These are phyloP conservation scores for Lates japonicus DNA, from an alignment of 2,797 vertebrate species.

Conservation along the genomic window DNA sequence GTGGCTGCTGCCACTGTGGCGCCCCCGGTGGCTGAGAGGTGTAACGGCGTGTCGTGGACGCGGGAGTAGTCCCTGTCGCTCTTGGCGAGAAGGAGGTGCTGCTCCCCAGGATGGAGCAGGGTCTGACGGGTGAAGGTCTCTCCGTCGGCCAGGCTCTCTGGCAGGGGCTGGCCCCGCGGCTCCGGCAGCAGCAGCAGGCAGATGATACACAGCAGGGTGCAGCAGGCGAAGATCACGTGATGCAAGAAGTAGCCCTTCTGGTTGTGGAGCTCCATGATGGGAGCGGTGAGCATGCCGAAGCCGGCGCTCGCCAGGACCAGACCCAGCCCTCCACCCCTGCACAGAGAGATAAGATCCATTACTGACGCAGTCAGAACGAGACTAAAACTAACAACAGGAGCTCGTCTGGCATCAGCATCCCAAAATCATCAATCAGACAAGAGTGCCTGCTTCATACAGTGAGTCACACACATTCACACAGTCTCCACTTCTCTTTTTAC, in stretches of 20 bases:
- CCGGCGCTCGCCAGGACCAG: slow-evolving; percentile 95
- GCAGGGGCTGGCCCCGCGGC: slow-evolving; percentile 92
- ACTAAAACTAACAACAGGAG: no score
- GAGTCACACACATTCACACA: no score
- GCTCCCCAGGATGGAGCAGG: slow-evolving; percentile 91
- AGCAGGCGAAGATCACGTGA: slow-evolving; percentile 97
- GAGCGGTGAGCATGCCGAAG: slow-evolving; percentile 95
- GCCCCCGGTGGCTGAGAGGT: slow-evolving; percentile 81
- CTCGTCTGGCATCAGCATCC: not conserved
- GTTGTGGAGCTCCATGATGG: slow-evolving; percentile 98
- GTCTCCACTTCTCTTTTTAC: no score
- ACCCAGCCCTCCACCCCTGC: slow-evolving; percentile 93
- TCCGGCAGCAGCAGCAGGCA: slow-evolving; percentile 97
- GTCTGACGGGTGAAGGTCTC: slow-evolving; percentile 95
- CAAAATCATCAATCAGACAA: not conserved
- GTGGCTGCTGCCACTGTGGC: slow-evolving; percentile 89
- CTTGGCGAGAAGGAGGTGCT: slow-evolving; percentile 93
- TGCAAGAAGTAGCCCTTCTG: slow-evolving; percentile 98
- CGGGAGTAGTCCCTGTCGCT: slow-evolving; percentile 95
- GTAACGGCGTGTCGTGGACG: slow-evolving; percentile 89
- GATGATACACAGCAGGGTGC: slow-evolving; percentile 97
- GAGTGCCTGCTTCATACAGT: not conserved
- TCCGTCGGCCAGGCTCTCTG: slow-evolving; percentile 93
- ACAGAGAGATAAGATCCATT: not conserved
- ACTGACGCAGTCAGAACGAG: not conserved